Percentiles rank a stretch among this genome's conserved stretches.
phyloP scores from a whole-genome alignment of 2,888 invertebrate genomes.

The Hyles lineata region DNA sequence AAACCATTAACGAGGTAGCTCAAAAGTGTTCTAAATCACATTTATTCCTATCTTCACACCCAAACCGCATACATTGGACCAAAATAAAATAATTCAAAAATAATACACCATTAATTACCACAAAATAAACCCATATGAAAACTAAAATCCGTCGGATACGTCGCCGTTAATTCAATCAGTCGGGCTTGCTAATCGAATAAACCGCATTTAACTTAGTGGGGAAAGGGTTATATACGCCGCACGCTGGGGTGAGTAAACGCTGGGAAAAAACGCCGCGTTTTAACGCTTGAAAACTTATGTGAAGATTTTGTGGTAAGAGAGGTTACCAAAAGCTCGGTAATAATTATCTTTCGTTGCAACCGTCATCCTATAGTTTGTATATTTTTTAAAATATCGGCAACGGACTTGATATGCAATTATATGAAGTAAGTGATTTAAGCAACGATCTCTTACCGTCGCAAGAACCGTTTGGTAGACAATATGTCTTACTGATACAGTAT shows the following conservation, averaged over 20 bases:
- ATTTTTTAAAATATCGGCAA: too few relatives aligned
- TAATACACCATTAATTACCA: conserved; percentile 37
- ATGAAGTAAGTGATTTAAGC: too few relatives aligned
- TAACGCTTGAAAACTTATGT: not conserved
- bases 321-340: not conserved
- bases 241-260: conserved; percentile 55
- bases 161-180: conserved; percentile 82
- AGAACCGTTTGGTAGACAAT: too few relatives aligned
- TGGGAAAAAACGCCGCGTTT: conserved; percentile 16
- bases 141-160: conserved; percentile 50
- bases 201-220: conserved; percentile 71
- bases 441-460: too few relatives aligned
- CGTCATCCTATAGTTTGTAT: too few relatives aligned
- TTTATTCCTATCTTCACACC: too few relatives aligned
- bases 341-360: not conserved
- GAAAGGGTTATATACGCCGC: conserved; percentile 60
- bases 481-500: too few relatives aligned
- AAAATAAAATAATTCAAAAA: not conserved
- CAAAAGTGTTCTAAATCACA: too few relatives aligned
- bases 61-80: not conserved
- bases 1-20: too few relatives aligned
- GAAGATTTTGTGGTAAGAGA: not conserved
- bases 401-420: too few relatives aligned
- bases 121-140: conserved; percentile 56
- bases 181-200: conserved; percentile 80